Evolutionary conservation across 2,888 invertebrate genomes (phyloP), one percentile per base, ranked within the genome.

Genomic region (Drepanosiphum platanoidis): DNA sequence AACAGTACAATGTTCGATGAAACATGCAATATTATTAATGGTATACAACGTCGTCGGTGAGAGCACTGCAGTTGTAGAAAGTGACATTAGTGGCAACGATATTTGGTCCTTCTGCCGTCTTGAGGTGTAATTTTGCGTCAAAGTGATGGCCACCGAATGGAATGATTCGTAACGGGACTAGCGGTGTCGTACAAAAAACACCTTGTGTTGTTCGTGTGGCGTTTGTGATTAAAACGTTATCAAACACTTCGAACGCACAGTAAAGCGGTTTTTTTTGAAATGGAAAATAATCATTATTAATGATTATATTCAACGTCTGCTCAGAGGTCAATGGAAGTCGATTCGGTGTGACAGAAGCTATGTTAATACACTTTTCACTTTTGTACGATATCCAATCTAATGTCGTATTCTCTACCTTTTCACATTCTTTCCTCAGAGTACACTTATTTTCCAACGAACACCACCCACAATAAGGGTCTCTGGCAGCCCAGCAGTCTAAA

Each of bases 381-480:
- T 96, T 97, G 91, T 98, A 98, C 80, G 97, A 95, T 89, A 98
- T 95, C 98, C 98, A 98, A 89, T 97, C 96, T 74, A 97, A 91
- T 1, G 96, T 95, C 91, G 97, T 96, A 90, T 95, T 95, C 70
- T 96, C 96, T 88, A 96, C 96, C 89, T 96, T 96, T 89, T 95
- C 95, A 90, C 98, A 98, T 89, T 95, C 96, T 82, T 95, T 95
- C 87, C 96, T 93, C 86, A 97, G 91, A 88, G 96, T 97, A 90
- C 98, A 98, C 58, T 96, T 97, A 91, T 97, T 97, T 91, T 97
- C 97, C 88, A 97, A 91, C 61, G 97, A 96, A 91, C 98, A 98
- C 98, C 98, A 98, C 87, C 98, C 98, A 90, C 98, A 98, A 90
- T 97, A 98, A 0, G 98, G 98, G 92, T 98, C 97, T 90, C 95